phyloP scores from a whole-genome alignment of 1,140 invertebrate genomes.

The Bombyx mori region ASM3026992v2 NC_085107.1:5699501-5700000 shows the following conservation, averaged over 20 bases:
- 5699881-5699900: slow-evolving; percentile 89
- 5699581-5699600: too few relatives aligned
- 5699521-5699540: too few relatives aligned
- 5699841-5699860: slow-evolving; percentile 92
- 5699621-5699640: too few relatives aligned
- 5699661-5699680: too few relatives aligned
- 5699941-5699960: slow-evolving; percentile 92
- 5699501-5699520: too few relatives aligned
- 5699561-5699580: too few relatives aligned
- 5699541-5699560: too few relatives aligned
- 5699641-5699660: too few relatives aligned
- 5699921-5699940: slow-evolving; percentile 92
- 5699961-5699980: slow-evolving; percentile 95
- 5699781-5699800: slow-evolving; percentile 2
- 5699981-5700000: slow-evolving; percentile 97
- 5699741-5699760: background rate
- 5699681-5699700: too few relatives aligned
- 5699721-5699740: background rate
- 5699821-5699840: slow-evolving; percentile 86
- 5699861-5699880: slow-evolving; percentile 93
- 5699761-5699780: too few relatives aligned
- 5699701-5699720: too few relatives aligned
- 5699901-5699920: slow-evolving; percentile 92
- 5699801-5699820: slow-evolving; percentile 7
- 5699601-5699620: too few relatives aligned